Evolutionary conservation across 2,113 vertebrate genomes (phyloP).

Genomic region (Prionailurus viverrinus): DNA sequence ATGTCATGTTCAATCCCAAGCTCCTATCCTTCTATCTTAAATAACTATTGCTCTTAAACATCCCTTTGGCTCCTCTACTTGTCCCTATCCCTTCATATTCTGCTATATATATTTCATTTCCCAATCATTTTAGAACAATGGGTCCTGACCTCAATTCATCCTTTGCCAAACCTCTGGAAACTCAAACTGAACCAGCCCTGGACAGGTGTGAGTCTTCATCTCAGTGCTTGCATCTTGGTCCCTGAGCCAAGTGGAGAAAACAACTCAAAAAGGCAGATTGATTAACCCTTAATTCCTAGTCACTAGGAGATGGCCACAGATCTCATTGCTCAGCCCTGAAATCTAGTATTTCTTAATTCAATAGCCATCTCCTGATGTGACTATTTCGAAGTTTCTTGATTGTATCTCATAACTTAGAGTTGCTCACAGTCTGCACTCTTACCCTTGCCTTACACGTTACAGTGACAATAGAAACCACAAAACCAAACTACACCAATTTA

Average conservation of each 20-base stretch:
- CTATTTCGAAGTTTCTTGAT: not conserved
- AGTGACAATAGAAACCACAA: not conserved
- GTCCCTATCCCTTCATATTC: not conserved
- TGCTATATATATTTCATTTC: not conserved
- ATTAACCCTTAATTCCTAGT: not conserved
- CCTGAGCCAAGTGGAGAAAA: not conserved
- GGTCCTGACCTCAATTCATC: not conserved
- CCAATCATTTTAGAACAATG: not conserved
- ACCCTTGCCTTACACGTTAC: not conserved
- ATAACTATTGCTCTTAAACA: not conserved
- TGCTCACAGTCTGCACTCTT: not conserved
- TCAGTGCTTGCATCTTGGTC: not conserved
- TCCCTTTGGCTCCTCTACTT: not conserved
- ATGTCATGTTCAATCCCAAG: not conserved
- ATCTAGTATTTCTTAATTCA: not conserved
- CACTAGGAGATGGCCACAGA: not conserved
- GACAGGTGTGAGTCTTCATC: not conserved
- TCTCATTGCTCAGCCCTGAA: not conserved
- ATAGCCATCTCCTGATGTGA: not conserved
- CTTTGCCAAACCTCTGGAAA: not conserved
- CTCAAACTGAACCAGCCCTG: not conserved
- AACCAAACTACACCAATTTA: not conserved
- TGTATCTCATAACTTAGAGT: not conserved
- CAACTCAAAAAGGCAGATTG: not conserved
- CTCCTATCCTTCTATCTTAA: not conserved